phyloP scores from a whole-genome alignment of 2,888 invertebrate genomes.

The Shargacucullia verbasci region DNA sequence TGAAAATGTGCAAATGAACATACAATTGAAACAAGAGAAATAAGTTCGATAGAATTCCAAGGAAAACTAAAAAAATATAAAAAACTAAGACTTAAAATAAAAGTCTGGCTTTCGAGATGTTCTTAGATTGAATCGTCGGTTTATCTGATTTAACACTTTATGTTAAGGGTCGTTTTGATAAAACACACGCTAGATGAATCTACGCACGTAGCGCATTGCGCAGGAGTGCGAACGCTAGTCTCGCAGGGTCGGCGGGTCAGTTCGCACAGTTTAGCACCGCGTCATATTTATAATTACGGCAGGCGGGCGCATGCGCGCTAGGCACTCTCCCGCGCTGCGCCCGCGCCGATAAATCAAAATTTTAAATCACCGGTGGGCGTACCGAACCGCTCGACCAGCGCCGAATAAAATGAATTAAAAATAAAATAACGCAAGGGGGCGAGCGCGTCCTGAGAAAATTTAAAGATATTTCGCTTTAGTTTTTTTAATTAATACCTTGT shows the following conservation, averaged over 20 bases:
- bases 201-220: constrained; percentile 52
- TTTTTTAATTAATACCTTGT: constrained; percentile 90
- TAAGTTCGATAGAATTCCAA: constrained; percentile 19
- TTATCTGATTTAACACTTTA: constrained; percentile 53
- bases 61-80: constrained; percentile 15
- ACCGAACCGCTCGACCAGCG: constrained; percentile 80
- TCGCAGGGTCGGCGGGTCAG: constrained; percentile 79
- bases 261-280: constrained; percentile 87
- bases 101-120: constrained; percentile 25
- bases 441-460: constrained; percentile 87
- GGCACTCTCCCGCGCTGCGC: constrained; percentile 76
- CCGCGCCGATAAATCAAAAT: constrained; percentile 88
- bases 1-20: constrained; percentile 57
- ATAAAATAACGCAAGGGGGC: constrained; percentile 85
- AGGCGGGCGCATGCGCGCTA: constrained; percentile 72
- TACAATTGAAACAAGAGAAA: constrained; percentile 31
- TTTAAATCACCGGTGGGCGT: constrained; percentile 89
- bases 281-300: constrained; percentile 88
- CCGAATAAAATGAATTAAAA: constrained; percentile 89
- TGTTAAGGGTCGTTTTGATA: constrained; percentile 53
- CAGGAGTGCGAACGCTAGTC: constrained; percentile 69
- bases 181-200: constrained; percentile 52
- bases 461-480: constrained; percentile 88
- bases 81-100: constrained; percentile 33
- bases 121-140: constrained; percentile 47